Conservation (phyloP, 2,888 invertebrate species). For the Troilus luridus region DNA sequence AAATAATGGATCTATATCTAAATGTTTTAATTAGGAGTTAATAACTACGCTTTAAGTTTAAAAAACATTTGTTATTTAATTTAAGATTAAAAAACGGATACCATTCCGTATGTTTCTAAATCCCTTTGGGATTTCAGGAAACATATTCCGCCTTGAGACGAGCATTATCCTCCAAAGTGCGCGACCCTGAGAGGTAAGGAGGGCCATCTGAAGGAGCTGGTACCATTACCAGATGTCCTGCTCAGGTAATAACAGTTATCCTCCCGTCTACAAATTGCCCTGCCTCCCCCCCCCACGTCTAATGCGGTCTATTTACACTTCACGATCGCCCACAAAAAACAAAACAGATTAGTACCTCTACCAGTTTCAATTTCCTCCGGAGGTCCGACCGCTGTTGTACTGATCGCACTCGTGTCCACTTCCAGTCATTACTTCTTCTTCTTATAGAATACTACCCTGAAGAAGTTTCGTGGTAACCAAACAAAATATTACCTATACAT, state of each 20-base stretch:
- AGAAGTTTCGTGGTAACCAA: background rate
- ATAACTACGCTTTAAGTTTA: too few species aligned
- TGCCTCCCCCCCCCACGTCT: background rate
- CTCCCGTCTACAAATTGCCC: slow-evolving; percentile 7
- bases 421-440: background rate
- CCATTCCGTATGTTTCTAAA: too few species aligned
- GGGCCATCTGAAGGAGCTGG: slow-evolving; percentile 17
- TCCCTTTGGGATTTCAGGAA: background rate
- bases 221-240: slow-evolving; percentile 40
- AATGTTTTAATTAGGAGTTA: too few species aligned
- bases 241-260: slow-evolving; percentile 36
- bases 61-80: too few species aligned
- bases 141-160: background rate
- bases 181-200: background rate
- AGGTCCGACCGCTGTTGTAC: background rate
- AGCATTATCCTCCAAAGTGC: background rate
- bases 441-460: background rate
- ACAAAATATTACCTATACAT: too few species aligned
- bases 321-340: slow-evolving; percentile 38
- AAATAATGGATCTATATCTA: too few species aligned
- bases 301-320: slow-evolving; percentile 49
- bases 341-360: slow-evolving; percentile 28
- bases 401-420: background rate
- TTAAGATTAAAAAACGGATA: too few species aligned
- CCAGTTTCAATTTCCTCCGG: slow-evolving; percentile 31